These are phyloP conservation scores for Automeris io DNA, from an alignment of 2,888 invertebrate species.

Conservation along the genomic window DNA sequence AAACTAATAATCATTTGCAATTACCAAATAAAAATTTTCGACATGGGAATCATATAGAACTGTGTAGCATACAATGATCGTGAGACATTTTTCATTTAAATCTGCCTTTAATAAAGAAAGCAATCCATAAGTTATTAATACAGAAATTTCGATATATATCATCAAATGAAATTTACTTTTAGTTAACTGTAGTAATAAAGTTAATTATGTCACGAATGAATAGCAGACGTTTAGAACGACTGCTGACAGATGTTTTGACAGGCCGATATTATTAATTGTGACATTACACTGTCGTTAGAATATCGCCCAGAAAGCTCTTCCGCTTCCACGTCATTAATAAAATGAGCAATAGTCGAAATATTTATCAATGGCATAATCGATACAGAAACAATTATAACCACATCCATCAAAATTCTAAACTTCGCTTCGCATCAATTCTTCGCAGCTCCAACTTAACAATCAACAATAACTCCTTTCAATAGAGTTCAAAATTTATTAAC, in stretches of 20 bases:
- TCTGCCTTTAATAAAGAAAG: no score
- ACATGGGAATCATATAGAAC: no score
- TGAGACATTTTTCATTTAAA: no score
- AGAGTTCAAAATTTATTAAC: constrained; percentile 35
- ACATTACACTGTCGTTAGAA: constrained; percentile 66
- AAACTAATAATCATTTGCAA: no score
- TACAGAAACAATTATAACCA: constrained; percentile 77
- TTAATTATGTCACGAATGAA: constrained; percentile 55
- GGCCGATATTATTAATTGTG: constrained; percentile 73
- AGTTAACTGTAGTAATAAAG: constrained; percentile 24
- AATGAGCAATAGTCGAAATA: constrained; percentile 75
- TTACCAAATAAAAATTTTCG: no score
- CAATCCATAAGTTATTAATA: no score
- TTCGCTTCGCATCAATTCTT: constrained; percentile 44
- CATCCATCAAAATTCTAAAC: constrained; percentile 74
- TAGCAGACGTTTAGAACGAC: constrained; percentile 33
- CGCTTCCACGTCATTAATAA: constrained; percentile 75
- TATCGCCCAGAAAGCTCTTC: constrained; percentile 63
- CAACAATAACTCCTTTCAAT: constrained; percentile 21
- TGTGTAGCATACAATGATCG: no score
- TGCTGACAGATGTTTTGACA: constrained; percentile 74
- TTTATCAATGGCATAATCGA: constrained; percentile 78
- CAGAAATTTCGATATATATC: no score
- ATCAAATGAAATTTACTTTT: background rate
- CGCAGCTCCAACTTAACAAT: constrained; percentile 21